Evolutionary conservation across 2,888 invertebrate species (phyloP), one percentile per base, ranked within the genome.

Genomic region (Marronus borbonicus): DNA sequence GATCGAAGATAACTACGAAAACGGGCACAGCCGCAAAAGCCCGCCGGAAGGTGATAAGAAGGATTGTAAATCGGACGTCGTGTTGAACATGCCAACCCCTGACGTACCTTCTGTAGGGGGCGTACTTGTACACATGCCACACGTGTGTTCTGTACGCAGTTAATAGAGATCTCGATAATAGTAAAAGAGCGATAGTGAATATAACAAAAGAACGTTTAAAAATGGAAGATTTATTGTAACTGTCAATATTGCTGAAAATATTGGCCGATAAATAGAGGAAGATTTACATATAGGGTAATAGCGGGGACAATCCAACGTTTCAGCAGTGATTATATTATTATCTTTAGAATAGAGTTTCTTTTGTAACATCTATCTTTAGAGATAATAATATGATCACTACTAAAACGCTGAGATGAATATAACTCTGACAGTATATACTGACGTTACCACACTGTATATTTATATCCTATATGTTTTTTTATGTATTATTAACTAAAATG

Each of bases 101-200:
- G 95, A 95, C 87, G 92, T 92, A 80, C 93, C 93, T 89, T 94
- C 93, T 39, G 94, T 96, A 78, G 95, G 96, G 81, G 96, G 96
- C 76, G 96, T 96, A 81, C 91, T 97, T 85, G 96, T 96, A 83
- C 96, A 96, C 88, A 96, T 97, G 96, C 96, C 96, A 83, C 96
- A 96, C 91, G 96, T 96, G 90, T 91, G 94, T 93, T 91, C 91
- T 90, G 91, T 89, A 89, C 88, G 89, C 86, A 86, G 81, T 79
- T 76, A 20, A 68, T 80, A 83, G 83, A 80, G 58, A 69, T 76
- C 78, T 76, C 70, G 39, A 70, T 64, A 79, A 55, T 79, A 50
- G 66, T 36, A 72, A 69, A 78, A 79, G 79, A 79, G 77, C 55
- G 62, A 20, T 76, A 62, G 72, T 79, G 74, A 69, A 60, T 10